phyloP scores from a whole-genome alignment of 2,113 vertebrate species.

The Heliornis fulica region DNA sequence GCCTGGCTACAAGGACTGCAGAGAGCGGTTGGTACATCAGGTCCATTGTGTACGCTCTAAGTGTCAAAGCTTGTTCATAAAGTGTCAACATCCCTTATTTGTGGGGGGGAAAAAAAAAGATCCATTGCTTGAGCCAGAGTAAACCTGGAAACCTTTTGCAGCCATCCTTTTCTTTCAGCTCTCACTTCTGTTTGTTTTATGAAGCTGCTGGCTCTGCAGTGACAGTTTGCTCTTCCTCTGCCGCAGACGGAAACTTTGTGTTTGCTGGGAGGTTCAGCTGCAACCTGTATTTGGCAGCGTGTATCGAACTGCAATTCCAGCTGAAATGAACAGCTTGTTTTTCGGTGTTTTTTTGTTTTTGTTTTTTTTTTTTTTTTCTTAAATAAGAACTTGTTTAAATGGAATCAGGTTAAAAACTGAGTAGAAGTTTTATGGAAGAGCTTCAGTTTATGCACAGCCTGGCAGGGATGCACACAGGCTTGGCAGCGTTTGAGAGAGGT shows the following conservation, averaged over 20 bases:
- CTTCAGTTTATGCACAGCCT: background rate
- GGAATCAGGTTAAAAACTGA: background rate
- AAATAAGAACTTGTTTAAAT: background rate
- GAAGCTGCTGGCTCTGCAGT: background rate
- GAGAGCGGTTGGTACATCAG: background rate
- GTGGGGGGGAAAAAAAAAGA: background rate
- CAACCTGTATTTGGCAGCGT: background rate
- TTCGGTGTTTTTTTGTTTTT: too few species aligned
- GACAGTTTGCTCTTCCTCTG: background rate
- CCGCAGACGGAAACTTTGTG: background rate
- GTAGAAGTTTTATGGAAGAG: background rate
- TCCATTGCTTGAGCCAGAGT: background rate
- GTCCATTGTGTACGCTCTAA: background rate
- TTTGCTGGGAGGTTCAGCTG: background rate
- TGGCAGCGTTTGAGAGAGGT: background rate
- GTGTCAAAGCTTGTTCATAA: background rate
- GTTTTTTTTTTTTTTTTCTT: background rate
- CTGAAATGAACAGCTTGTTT: background rate
- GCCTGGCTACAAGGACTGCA: rapidly evolving
- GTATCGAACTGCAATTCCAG: background rate
- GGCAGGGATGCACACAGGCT: background rate
- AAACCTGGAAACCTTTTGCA: background rate
- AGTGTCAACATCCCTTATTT: background rate
- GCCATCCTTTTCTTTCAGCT: background rate
- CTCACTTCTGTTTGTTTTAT: background rate